phyloP scores from a whole-genome alignment of 2,888 invertebrate genomes.

The Apotomis turbidana region DNA sequence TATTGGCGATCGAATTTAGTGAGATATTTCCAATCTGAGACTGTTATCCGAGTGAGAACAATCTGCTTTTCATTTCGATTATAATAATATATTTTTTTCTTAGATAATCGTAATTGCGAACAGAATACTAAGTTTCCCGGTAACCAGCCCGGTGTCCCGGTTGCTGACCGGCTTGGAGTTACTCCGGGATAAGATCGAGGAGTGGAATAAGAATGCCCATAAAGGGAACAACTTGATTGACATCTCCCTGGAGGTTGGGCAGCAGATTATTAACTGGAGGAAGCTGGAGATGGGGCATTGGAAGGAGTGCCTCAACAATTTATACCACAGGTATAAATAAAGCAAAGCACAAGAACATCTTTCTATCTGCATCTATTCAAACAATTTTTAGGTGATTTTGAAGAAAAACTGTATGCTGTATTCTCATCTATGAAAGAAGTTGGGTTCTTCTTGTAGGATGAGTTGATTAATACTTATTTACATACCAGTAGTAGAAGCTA shows the following conservation, averaged over 20 bases:
- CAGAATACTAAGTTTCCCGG: constrained; percentile 87
- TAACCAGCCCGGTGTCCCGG: constrained; percentile 92
- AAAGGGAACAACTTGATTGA: constrained; percentile 91
- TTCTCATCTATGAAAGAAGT: too few species aligned
- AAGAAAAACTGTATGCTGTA: too few species aligned
- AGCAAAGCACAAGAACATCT: too few species aligned
- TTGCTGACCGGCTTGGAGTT: constrained; percentile 96
- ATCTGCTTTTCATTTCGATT: too few species aligned
- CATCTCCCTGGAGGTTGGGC: constrained; percentile 89
- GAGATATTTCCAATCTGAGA: too few species aligned
- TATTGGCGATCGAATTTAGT: too few species aligned
- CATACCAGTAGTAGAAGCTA: too few species aligned
- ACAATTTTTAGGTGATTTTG: too few species aligned
- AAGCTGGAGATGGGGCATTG: constrained; percentile 94
- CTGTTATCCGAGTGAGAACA: too few species aligned
- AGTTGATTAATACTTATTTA: too few species aligned
- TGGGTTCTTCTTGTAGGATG: too few species aligned
- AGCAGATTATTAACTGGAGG: constrained; percentile 95
- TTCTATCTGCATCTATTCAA: too few species aligned
- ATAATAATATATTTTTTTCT: constrained; percentile 47
- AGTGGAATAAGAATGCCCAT: constrained; percentile 97
- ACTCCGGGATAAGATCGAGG: constrained; percentile 91
- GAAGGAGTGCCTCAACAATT: constrained; percentile 91
- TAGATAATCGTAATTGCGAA: constrained; percentile 87
- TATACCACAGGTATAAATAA: constrained; percentile 86